These are phyloP conservation scores for Ips nitidus DNA, from an alignment of 1,140 invertebrate species.

Conservation along the genomic window DNA sequence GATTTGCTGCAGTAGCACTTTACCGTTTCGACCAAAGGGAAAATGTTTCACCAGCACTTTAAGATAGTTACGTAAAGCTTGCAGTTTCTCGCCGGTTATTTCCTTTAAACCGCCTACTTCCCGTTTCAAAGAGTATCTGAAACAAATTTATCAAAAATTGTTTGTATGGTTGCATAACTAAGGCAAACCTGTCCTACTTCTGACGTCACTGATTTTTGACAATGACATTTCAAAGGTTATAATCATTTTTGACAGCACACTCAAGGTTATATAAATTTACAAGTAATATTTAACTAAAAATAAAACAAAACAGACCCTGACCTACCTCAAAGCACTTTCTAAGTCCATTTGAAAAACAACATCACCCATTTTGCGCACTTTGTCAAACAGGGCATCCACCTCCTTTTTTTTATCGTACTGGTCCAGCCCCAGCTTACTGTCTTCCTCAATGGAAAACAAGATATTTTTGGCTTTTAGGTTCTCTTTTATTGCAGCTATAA, in stretches of 20 bases:
- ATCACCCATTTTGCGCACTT: slow-evolving; percentile 54
- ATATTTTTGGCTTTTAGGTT: slow-evolving; percentile 20
- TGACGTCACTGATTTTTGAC: no score
- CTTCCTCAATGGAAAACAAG: slow-evolving; percentile 1
- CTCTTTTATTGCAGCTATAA: slow-evolving; percentile 14
- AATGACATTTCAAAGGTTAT: no score
- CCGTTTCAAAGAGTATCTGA: slow-evolving; percentile 69
- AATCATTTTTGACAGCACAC: no score
- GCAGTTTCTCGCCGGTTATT: slow-evolving; percentile 69
- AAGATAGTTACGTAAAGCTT: slow-evolving; percentile 74
- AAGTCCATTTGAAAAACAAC: slow-evolving; percentile 81
- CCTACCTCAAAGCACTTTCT: slow-evolving; percentile 72
- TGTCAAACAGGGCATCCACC: slow-evolving; percentile 39
- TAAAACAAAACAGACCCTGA: background rate
- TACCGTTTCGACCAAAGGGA: slow-evolving; percentile 67
- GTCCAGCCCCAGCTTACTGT: slow-evolving; percentile 37
- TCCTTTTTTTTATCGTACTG: slow-evolving; percentile 16
- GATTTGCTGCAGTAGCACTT: slow-evolving; percentile 61
- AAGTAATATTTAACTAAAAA: slow-evolving; percentile 1
- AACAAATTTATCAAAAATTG: slow-evolving; percentile 1
- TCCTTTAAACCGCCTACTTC: slow-evolving; percentile 73
- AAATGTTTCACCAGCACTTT: slow-evolving; percentile 71
- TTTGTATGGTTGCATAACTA: no score
- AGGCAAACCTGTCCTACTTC: no score
- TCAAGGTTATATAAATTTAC: no score